A percentile compares a stretch with the other conserved stretches of the same genome.
These are phyloP conservation scores for Nasonia giraulti DNA, from an alignment of 1,140 invertebrate genomes.

Conservation along the genomic window DNA sequence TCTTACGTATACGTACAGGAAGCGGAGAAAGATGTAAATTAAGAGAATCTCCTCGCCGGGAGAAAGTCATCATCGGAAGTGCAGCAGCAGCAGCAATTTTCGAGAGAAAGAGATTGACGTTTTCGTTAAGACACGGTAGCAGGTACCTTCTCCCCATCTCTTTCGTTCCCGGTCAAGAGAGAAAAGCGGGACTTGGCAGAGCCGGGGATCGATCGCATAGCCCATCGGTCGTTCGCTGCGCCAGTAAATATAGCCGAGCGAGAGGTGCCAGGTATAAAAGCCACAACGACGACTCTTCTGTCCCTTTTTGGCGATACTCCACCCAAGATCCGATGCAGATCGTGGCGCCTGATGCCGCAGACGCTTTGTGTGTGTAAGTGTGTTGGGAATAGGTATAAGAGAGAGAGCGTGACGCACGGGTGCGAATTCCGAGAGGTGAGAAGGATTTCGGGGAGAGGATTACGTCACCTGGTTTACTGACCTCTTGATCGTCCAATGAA, in stretches of 20 bases:
- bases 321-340: background rate
- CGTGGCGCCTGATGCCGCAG: background rate
- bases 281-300: background rate
- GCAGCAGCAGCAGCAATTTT: background rate
- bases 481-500: background rate
- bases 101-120: background rate
- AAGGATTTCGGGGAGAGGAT: background rate
- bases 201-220: slow-evolving; percentile 47
- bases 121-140: background rate
- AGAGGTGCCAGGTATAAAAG: slow-evolving; percentile 30
- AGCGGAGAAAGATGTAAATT: slow-evolving; percentile 41
- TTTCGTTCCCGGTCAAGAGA: background rate
- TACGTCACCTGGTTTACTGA: slow-evolving; percentile 3
- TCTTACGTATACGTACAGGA: background rate
- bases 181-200: slow-evolving; percentile 40
- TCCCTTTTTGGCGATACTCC: slow-evolving; percentile 49
- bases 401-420: background rate
- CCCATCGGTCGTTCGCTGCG: slow-evolving; percentile 48
- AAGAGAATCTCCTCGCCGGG: slow-evolving; percentile 17
- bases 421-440: background rate
- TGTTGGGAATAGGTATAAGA: background rate
- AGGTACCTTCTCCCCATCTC: background rate
- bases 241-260: slow-evolving; percentile 45
- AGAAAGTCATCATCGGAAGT: slow-evolving; percentile 43
- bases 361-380: background rate